Percentiles rank a stretch among this genome's conserved stretches.
Conservation (phyloP, 2,113 vertebrate genomes). For the Laterallus jamaicensis region DNA sequence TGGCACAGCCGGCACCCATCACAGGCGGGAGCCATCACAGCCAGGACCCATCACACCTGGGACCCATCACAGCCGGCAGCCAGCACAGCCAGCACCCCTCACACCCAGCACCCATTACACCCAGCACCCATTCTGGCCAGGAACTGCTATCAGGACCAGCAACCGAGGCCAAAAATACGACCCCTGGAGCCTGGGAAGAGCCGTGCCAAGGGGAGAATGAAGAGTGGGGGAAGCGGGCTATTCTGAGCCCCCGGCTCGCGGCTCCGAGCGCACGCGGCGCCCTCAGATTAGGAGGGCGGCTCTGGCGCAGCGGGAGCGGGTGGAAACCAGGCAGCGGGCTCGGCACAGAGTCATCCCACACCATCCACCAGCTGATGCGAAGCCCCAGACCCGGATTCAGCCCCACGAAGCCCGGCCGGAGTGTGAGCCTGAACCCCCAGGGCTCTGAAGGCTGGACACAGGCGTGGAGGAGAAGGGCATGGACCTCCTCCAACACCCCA, state of each 20-base stretch:
- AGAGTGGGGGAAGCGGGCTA: rapidly evolving
- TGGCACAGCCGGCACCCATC: too few relatives aligned
- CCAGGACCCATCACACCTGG: too few relatives aligned
- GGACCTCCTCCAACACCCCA: not conserved
- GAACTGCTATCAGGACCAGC: too few relatives aligned
- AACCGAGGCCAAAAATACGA: rapidly evolving
- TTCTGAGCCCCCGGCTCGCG: not conserved
- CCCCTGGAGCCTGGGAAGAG: rapidly evolving
- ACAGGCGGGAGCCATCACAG: too few relatives aligned
- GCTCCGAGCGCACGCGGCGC: rapidly evolving
- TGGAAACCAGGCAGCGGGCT: not conserved
- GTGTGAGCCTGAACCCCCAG: rapidly evolving
- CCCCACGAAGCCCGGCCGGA: not conserved
- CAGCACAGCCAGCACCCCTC: too few relatives aligned
- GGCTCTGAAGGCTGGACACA: rapidly evolving
- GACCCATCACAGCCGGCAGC: too few relatives aligned
- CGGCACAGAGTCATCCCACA: too few relatives aligned
- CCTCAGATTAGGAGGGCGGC: too few relatives aligned
- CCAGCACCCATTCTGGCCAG: too few relatives aligned
- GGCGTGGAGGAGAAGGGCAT: too few relatives aligned
- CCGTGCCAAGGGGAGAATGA: not conserved
- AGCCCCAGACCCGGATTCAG: not conserved
- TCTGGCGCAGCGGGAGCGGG: too few relatives aligned
- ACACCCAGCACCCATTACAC: not conserved
- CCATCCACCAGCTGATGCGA: not conserved